These are phyloP conservation scores for Glaucopsyche alexis DNA, from an alignment of 2,888 invertebrate species.

Conservation along the genomic window DNA sequence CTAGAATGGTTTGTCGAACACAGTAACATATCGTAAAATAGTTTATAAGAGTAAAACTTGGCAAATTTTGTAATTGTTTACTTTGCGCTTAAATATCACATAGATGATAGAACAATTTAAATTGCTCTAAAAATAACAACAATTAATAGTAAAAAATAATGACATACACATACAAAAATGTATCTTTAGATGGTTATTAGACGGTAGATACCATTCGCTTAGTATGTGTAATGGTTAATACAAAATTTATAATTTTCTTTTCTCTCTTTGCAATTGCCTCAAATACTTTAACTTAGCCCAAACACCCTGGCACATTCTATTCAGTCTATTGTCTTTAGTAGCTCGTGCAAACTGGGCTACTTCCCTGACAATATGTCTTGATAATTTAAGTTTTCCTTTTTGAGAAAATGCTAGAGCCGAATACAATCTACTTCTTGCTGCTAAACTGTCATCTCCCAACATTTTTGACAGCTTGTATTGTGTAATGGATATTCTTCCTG, in stretches of 20 bases:
- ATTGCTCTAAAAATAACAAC: too few species aligned
- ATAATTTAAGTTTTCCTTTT: conserved; percentile 82
- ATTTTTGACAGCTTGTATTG: conserved; percentile 90
- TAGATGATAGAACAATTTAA: too few species aligned
- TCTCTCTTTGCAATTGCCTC: conserved; percentile 44
- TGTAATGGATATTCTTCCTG: conserved; percentile 91
- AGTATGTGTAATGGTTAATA: not conserved
- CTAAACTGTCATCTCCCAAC: conserved; percentile 89
- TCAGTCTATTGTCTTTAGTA: conserved; percentile 82
- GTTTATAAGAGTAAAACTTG: too few species aligned
- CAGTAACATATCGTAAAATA: too few species aligned
- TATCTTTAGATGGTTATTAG: too few species aligned
- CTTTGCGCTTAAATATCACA: too few species aligned
- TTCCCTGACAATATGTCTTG: conserved; percentile 81
- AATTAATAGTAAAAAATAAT: too few species aligned
- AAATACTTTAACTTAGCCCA: conserved; percentile 89
- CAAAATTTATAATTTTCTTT: conserved; percentile 34
- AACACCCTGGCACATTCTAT: conserved; percentile 92
- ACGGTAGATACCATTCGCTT: too few species aligned
- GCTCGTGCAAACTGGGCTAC: conserved; percentile 59
- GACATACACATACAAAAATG: too few species aligned
- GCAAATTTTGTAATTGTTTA: too few species aligned
- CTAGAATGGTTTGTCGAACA: too few species aligned
- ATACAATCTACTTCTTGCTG: conserved; percentile 91
- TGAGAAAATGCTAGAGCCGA: conserved; percentile 94